Conservation (phyloP, 2,113 vertebrate genomes). For the Gavia stellata region DNA sequence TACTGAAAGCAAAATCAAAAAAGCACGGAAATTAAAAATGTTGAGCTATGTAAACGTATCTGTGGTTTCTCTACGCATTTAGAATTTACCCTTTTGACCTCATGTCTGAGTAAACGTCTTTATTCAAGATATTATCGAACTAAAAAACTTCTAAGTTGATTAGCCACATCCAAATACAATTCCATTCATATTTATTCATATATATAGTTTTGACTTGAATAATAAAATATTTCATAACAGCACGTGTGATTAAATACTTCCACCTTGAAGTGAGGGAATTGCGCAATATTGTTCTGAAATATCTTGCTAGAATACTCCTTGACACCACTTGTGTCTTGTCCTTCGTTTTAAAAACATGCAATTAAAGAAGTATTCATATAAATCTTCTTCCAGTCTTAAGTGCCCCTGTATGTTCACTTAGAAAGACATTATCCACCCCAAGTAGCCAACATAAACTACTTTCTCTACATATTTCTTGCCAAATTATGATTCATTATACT, state of each 20-base stretch:
- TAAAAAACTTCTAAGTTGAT: not conserved
- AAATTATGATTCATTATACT: not conserved
- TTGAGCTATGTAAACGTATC: not conserved
- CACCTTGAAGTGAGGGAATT: not conserved
- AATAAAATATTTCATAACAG: slow-evolving; percentile 21
- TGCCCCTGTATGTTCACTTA: not conserved
- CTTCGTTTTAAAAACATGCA: not conserved
- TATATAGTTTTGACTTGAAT: not conserved
- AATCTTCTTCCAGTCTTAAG: not conserved
- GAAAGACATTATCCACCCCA: not conserved
- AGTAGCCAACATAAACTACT: not conserved
- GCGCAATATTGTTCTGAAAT: not conserved
- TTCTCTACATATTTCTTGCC: not conserved
- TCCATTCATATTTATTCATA: not conserved
- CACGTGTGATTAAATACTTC: not conserved
- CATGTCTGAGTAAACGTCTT: not conserved
- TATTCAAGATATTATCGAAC: not conserved
- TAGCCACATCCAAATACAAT: not conserved
- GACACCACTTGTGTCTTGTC: not conserved
- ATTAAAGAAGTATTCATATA: not conserved
- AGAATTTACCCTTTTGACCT: not conserved
- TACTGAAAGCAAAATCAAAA: not conserved
- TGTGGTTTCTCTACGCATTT: not conserved
- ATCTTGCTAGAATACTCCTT: not conserved
- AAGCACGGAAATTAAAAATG: not conserved